phyloP scores from a whole-genome alignment of 1,140 invertebrate genomes.

The Homarus americanus region DNA sequence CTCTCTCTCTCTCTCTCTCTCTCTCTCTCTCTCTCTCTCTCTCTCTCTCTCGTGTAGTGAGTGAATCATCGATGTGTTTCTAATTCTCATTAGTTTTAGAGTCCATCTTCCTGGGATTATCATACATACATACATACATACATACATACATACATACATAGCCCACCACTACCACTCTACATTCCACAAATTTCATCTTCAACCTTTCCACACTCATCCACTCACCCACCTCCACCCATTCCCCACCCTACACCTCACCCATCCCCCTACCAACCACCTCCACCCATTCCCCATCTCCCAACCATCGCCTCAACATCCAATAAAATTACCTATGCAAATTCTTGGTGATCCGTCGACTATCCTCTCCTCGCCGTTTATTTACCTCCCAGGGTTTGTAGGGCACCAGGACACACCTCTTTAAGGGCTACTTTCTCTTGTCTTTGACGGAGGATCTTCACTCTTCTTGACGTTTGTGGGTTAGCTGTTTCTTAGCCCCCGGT shows the following conservation, averaged over 20 bases:
- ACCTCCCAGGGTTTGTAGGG: not conserved
- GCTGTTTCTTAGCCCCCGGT: no score
- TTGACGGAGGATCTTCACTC: not conserved
- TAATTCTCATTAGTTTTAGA: no score
- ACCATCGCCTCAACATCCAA: slow-evolving; percentile 20
- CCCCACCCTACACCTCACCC: not conserved
- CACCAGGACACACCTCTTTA: not conserved
- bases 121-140: no score
- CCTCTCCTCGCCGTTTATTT: not conserved
- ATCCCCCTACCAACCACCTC: not conserved
- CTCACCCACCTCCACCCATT: not conserved
- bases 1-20: no score
- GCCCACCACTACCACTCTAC: not conserved
- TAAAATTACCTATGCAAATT: slow-evolving; percentile 58
- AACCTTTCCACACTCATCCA: not conserved
- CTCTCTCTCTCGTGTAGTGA: no score
- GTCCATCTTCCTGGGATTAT: no score
- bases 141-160: no score
- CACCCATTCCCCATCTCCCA: not conserved
- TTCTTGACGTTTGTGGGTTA: not conserved
- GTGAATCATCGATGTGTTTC: no score
- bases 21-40: no score
- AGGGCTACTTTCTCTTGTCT: not conserved
- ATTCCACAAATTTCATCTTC: not conserved
- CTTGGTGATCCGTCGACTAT: slow-evolving; percentile 25